Percentiles rank a stretch among this genome's conserved stretches.
phyloP scores from a whole-genome alignment of 2,888 invertebrate species.

The Ellobium chinense region DNA sequence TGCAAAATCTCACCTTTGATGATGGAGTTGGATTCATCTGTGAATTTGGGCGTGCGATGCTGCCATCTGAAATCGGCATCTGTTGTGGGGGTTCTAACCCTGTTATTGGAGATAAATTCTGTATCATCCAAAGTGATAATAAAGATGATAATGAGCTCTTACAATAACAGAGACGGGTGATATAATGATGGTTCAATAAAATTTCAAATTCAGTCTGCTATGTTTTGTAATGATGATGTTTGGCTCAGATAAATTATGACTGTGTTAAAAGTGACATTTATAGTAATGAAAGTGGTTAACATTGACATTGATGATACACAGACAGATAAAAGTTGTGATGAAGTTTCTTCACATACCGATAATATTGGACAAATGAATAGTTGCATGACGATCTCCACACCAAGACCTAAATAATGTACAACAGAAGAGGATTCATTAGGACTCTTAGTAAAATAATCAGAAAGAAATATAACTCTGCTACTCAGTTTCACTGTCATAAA shows the following conservation, averaged over 20 bases:
- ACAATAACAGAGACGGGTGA: no score
- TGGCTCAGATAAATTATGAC: no score
- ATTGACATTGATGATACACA: no score
- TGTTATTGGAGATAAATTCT: not conserved
- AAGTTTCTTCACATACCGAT: conserved; percentile 65
- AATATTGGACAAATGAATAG: conserved; percentile 72
- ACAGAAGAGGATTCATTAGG: no score
- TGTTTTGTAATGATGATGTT: no score
- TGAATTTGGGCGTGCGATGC: not conserved
- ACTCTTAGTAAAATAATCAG: not conserved
- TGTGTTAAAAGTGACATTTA: no score
- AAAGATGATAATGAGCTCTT: not conserved
- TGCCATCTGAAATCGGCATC: not conserved
- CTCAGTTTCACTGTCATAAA: no score
- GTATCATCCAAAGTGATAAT: not conserved
- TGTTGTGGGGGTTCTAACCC: conserved; percentile 20
- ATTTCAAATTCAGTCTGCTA: no score
- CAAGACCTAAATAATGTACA: conserved; percentile 71
- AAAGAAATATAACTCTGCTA: not conserved
- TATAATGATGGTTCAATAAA: no score
- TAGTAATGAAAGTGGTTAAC: no score
- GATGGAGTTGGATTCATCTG: not conserved
- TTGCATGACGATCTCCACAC: conserved; percentile 69
- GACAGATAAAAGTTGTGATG: no score
- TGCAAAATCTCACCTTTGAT: not conserved